These are phyloP conservation scores for Drosophila jambulina DNA, from an alignment of 1,140 invertebrate genomes.

Conservation along the genomic window DNA sequence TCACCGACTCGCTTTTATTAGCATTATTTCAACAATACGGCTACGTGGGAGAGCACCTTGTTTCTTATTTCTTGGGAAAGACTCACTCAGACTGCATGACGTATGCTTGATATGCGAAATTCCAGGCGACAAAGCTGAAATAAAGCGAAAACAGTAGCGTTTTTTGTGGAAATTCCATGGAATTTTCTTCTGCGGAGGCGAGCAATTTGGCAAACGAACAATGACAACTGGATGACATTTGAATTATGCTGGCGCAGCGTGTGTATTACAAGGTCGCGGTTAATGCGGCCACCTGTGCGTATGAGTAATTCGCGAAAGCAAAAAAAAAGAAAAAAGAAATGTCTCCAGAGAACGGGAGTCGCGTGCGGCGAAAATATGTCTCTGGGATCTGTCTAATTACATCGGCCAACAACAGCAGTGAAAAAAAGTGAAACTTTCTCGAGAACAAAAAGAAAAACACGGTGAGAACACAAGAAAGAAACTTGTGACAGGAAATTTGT, in stretches of 20 bases:
- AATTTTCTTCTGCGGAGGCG: conserved; percentile 12
- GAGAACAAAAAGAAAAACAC: conserved; percentile 15
- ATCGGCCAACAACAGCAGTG: background rate
- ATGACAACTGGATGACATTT: conserved; percentile 58
- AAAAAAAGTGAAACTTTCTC: conserved; percentile 8
- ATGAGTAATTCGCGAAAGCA: conserved; percentile 40
- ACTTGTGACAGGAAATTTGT: conserved; percentile 41
- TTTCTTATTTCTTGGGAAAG: conserved; percentile 32
- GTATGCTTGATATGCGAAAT: conserved; percentile 57
- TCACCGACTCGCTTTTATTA: background rate
- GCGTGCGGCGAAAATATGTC: conserved; percentile 11
- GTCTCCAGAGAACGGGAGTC: background rate
- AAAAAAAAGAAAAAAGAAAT: background rate
- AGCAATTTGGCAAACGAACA: conserved; percentile 46
- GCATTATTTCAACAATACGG: conserved; percentile 9
- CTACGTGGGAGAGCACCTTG: background rate
- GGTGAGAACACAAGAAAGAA: conserved; percentile 3
- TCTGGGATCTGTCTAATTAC: conserved; percentile 32
- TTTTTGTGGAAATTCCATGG: conserved; percentile 9
- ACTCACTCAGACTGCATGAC: conserved; percentile 47
- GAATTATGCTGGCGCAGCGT: conserved; percentile 47
- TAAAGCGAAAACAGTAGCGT: conserved; percentile 10
- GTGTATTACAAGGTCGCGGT: conserved; percentile 49
- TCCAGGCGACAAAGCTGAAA: conserved; percentile 33
- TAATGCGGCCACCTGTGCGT: conserved; percentile 48